phyloP scores from a whole-genome alignment of 53 echinoderm and acorn worm genomes.

The Patiria pectinifera region DNA sequence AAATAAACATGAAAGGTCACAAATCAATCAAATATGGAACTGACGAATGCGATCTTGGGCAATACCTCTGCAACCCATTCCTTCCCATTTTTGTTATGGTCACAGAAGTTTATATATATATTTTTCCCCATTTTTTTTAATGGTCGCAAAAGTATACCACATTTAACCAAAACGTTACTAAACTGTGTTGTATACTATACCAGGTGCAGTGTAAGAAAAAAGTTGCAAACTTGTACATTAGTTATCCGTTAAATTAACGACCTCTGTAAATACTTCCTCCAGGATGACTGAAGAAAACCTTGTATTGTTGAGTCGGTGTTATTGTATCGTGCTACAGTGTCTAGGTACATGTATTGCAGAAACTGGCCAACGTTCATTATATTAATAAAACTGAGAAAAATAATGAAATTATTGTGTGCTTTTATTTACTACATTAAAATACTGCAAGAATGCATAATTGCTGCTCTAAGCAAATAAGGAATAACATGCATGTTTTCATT shows the following conservation, averaged over 20 bases:
- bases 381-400: slow-evolving; percentile 26
- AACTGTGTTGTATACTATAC: not conserved
- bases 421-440: too few relatives aligned
- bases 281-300: not conserved
- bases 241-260: not conserved
- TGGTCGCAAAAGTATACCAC: not conserved
- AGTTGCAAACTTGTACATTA: slow-evolving; percentile 10
- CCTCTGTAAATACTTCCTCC: slow-evolving; percentile 46
- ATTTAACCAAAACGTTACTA: too few relatives aligned
- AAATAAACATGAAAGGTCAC: too few relatives aligned
- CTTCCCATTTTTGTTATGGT: too few relatives aligned
- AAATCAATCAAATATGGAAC: too few relatives aligned
- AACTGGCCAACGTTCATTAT: slow-evolving; percentile 16
- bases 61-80: too few relatives aligned
- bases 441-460: too few relatives aligned
- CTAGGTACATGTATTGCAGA: slow-evolving; percentile 37
- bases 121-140: not conserved
- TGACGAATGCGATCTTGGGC: too few relatives aligned
- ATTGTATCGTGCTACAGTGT: slow-evolving; percentile 41
- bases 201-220: slow-evolving; percentile 23
- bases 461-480: not conserved
- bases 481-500: not conserved
- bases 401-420: not conserved
- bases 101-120: too few relatives aligned
- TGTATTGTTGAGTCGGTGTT: slow-evolving; percentile 3